Evolutionary conservation across 2,797 vertebrate genomes (phyloP).

Genomic region (Gastrophryne carolinensis): DNA sequence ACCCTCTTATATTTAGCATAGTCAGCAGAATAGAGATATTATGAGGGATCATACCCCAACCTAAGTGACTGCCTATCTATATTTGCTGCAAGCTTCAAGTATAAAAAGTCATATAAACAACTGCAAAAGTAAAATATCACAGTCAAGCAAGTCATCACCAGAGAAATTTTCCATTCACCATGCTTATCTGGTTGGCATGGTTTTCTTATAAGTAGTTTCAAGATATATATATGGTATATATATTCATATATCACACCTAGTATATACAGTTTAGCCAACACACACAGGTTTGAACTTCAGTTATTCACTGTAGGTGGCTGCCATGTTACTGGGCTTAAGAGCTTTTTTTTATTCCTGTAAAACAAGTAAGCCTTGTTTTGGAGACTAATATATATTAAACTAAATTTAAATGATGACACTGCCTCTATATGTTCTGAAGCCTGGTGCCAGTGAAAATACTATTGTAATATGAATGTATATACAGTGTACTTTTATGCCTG

Average conservation of each 20-base stretch:
- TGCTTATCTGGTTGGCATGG: not conserved
- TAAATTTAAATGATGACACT: not conserved
- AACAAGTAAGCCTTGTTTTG: not conserved
- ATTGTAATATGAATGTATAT: not conserved
- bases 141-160: too few species aligned
- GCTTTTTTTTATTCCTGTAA: not conserved
- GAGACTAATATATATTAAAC: not conserved
- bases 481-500: not conserved
- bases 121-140: too few species aligned
- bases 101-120: too few species aligned
- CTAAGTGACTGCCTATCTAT: too few species aligned
- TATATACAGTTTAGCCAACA: not conserved
- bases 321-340: not conserved
- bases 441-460: not conserved
- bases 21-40: too few species aligned
- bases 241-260: not conserved
- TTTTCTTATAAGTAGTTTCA: not conserved
- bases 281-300: not conserved
- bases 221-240: not conserved
- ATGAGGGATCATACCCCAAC: too few species aligned
- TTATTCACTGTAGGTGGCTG: not conserved
- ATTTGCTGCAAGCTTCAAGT: too few species aligned
- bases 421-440: not conserved
- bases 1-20: too few species aligned
- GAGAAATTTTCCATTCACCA: constrained; percentile 6